Conservation (phyloP, 1,140 invertebrate genomes). For the Penaeus vannamei region DNA sequence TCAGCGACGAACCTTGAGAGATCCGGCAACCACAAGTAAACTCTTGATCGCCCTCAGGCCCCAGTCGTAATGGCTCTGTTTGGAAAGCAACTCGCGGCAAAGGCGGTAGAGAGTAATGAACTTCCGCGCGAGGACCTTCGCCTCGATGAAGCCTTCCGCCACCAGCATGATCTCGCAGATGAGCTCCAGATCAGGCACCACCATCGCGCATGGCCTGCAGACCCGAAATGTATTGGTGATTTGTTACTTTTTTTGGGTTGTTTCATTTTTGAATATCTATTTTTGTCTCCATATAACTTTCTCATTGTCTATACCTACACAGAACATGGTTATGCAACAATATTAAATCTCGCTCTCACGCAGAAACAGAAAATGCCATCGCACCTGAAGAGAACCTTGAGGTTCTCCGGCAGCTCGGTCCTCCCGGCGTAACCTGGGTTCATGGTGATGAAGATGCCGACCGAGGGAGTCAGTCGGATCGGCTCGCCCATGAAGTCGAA, state of each 20-base stretch:
- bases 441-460: slow-evolving; percentile 98
- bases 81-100: slow-evolving; percentile 94
- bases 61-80: slow-evolving; percentile 99
- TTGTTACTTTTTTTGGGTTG: background rate
- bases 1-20: slow-evolving; percentile 78
- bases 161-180: slow-evolving; percentile 99
- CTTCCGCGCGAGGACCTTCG: slow-evolving; percentile 91
- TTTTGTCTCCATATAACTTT: too few relatives aligned
- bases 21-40: slow-evolving; percentile 94
- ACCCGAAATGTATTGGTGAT: slow-evolving; percentile 69
- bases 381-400: slow-evolving; percentile 89
- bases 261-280: too few relatives aligned
- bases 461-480: slow-evolving; percentile 85
- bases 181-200: slow-evolving; percentile 96
- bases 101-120: slow-evolving; percentile 97
- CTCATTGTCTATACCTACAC: too few relatives aligned
- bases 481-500: slow-evolving; percentile 97
- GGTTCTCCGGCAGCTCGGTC: slow-evolving; percentile 90
- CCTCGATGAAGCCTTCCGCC: slow-evolving; percentile 97
- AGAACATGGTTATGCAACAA: too few relatives aligned
- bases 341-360: too few relatives aligned
- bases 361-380: background rate
- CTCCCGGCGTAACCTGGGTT: slow-evolving; percentile 97
- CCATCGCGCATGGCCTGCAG: slow-evolving; percentile 95
- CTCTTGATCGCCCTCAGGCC: slow-evolving; percentile 96